Conservation (phyloP, 2,797 vertebrate genomes). For the Bufotes viridis region DNA sequence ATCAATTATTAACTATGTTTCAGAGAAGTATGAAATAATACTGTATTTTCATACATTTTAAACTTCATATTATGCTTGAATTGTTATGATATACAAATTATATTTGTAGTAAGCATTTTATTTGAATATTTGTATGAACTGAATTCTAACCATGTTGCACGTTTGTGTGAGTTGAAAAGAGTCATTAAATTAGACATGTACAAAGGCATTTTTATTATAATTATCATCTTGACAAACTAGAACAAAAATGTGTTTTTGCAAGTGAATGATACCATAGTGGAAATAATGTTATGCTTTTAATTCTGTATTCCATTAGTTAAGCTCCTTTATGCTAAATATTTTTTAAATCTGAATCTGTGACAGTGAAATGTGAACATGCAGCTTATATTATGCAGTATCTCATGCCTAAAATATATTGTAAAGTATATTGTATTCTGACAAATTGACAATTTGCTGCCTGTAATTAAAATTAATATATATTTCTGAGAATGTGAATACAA, state of each 20-base stretch:
- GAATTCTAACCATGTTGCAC: neutral
- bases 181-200: slow-evolving; percentile 20
- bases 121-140: neutral
- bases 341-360: neutral
- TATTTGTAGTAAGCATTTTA: neutral
- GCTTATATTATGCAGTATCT: neutral
- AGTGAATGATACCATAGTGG: neutral
- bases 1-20: no score
- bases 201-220: slow-evolving; percentile 15
- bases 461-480: neutral
- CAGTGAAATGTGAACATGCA: neutral
- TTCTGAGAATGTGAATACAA: neutral
- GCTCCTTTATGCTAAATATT: slow-evolving; percentile 20
- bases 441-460: neutral
- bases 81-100: neutral
- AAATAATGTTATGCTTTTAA: neutral
- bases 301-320: slow-evolving; percentile 9
- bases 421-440: neutral
- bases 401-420: neutral
- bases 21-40: neutral
- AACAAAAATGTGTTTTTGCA: slow-evolving; percentile 30
- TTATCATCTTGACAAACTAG: slow-evolving; percentile 10
- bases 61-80: neutral
- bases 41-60: neutral
- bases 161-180: neutral